Conservation (phyloP, 2,113 vertebrate species). For the Siniperca knerii region DNA sequence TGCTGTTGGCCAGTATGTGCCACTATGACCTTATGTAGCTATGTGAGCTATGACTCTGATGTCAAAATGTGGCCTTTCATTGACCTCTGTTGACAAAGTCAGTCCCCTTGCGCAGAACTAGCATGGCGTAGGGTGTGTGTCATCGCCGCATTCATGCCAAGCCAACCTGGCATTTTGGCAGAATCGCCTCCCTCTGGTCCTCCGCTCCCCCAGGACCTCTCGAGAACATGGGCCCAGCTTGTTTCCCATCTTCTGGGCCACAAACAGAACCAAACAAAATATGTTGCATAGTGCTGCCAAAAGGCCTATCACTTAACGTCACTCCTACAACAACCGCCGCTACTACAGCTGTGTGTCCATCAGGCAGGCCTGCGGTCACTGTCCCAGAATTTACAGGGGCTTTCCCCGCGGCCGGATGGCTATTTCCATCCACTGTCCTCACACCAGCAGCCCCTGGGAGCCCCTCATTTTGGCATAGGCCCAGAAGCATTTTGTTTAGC, state of each 20-base stretch:
- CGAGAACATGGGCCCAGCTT: conserved; percentile 79
- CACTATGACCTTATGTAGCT: conserved; percentile 19
- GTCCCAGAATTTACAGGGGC: conserved; percentile 72
- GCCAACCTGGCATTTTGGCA: conserved; percentile 67
- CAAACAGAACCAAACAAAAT: conserved; percentile 78
- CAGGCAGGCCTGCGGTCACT: conserved; percentile 43
- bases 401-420: conserved; percentile 71
- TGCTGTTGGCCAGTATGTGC: not conserved
- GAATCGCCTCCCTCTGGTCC: conserved; percentile 59
- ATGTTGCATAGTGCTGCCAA: conserved; percentile 58
- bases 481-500: conserved; percentile 57
- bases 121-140: not conserved
- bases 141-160: conserved; percentile 36
- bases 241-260: conserved; percentile 84
- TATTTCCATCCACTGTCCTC: conserved; percentile 67
- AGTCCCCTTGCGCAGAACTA: not conserved
- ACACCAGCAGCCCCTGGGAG: conserved; percentile 58
- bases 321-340: conserved; percentile 35
- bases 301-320: conserved; percentile 40
- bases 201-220: conserved; percentile 70
- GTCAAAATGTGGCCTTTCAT: conserved; percentile 18
- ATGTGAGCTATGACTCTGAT: conserved; percentile 23
- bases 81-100: conserved; percentile 22
- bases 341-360: conserved; percentile 66
- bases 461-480: conserved; percentile 48